A percentile compares a stretch with the other conserved stretches of the same genome.
Conservation (phyloP, 2,888 invertebrate genomes). For the Eristalis arbustorum region DNA sequence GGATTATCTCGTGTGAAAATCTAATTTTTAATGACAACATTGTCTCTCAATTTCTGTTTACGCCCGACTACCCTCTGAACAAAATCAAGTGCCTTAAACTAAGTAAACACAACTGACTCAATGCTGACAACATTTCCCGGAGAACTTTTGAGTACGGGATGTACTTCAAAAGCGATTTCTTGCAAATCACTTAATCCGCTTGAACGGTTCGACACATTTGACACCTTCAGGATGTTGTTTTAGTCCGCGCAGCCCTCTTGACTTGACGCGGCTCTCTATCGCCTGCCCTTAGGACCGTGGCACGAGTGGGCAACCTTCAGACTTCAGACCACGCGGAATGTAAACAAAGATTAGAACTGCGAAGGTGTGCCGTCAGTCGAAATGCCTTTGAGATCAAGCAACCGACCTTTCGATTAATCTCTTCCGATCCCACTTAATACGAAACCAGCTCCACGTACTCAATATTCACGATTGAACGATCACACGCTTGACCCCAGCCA, state of each 20-base stretch:
- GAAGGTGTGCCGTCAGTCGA: background rate
- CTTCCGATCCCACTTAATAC: background rate
- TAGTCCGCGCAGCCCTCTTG: background rate
- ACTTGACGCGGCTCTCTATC: background rate
- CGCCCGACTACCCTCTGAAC: background rate
- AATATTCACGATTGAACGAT: background rate
- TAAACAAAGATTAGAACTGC: background rate
- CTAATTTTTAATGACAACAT: background rate
- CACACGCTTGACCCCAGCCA: constrained; percentile 5
- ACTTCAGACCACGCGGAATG: background rate
- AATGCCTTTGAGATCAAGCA: background rate
- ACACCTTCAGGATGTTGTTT: background rate
- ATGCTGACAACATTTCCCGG: background rate
- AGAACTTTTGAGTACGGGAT: background rate
- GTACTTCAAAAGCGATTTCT: background rate
- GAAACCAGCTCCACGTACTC: background rate
- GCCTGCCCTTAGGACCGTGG: background rate
- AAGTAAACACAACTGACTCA: background rate
- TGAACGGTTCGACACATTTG: background rate
- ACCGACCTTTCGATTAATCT: background rate
- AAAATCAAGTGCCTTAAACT: background rate
- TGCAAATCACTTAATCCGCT: background rate
- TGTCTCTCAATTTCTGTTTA: background rate
- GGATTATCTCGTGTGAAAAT: background rate
- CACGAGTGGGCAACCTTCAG: background rate